Conservation (phyloP, 2,797 vertebrate species). For the Phrynocephalus forsythii region DNA sequence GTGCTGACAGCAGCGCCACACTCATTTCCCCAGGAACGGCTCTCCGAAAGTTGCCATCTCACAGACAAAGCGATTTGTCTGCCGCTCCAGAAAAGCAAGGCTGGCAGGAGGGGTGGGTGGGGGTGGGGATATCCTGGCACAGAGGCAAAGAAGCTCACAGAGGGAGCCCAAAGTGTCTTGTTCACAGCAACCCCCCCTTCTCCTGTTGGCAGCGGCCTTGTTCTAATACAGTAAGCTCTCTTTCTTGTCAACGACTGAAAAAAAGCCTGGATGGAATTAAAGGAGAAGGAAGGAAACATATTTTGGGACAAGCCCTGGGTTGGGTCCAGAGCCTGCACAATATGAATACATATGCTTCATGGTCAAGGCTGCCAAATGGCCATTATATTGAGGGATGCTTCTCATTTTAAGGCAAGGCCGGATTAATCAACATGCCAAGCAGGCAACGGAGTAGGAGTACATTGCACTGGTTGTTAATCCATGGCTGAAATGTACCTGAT, state of each 20-base stretch:
- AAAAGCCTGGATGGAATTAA: neutral
- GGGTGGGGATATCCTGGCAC: slow-evolving; percentile 41
- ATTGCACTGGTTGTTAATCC: neutral
- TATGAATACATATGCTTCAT: neutral
- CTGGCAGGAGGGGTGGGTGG: no score
- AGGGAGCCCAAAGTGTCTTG: slow-evolving; percentile 29
- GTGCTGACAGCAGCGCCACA: slow-evolving; percentile 45
- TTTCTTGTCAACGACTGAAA: neutral
- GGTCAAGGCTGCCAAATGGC: slow-evolving; percentile 9
- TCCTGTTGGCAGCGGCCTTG: slow-evolving; percentile 24
- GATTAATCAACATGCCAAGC: neutral
- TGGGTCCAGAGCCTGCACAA: slow-evolving; percentile 21
- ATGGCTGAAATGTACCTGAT: neutral
- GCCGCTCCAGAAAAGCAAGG: slow-evolving; percentile 45
- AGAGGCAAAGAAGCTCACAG: slow-evolving; percentile 55
- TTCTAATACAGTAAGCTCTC: slow-evolving; percentile 34
- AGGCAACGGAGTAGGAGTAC: neutral
- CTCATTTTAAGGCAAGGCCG: slow-evolving; percentile 8
- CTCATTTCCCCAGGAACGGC: slow-evolving; percentile 36
- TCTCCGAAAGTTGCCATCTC: neutral
- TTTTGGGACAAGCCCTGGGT: slow-evolving; percentile 20
- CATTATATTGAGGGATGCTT: neutral
- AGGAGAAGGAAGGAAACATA: slow-evolving; percentile 30
- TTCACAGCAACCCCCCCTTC: slow-evolving; percentile 40
- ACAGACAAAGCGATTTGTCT: slow-evolving; percentile 66